phyloP scores from a whole-genome alignment of 2,113 vertebrate species.

The Notothenia rossii region DNA sequence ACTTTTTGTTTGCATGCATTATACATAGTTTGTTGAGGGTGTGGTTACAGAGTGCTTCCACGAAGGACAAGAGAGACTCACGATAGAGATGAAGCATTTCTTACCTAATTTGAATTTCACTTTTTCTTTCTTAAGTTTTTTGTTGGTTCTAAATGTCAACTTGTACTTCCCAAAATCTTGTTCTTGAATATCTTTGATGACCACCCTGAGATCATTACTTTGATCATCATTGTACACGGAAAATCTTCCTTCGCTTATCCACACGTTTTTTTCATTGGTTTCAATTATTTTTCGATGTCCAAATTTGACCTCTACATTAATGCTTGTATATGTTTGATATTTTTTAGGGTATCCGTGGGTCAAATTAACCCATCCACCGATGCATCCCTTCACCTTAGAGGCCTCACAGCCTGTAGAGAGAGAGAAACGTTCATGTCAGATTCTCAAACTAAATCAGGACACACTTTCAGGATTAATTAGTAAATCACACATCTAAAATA shows the following conservation, averaged over 20 bases:
- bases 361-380: conserved; percentile 12
- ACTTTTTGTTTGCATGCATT: too few relatives aligned
- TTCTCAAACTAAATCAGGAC: neutral
- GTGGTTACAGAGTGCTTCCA: neutral
- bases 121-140: fast-evolving
- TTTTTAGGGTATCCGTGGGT: fast-evolving
- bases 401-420: conserved; percentile 18
- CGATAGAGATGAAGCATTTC: neutral
- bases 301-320: fast-evolving
- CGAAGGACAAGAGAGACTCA: neutral
- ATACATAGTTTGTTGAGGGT: neutral
- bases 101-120: neutral
- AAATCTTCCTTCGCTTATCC: fast-evolving
- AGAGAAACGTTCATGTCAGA: conserved; percentile 1
- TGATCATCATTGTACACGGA: neutral
- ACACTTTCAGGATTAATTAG: neutral
- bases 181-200: fast-evolving
- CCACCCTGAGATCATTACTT: neutral
- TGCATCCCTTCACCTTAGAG: neutral
- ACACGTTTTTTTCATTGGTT: fast-evolving
- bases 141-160: neutral
- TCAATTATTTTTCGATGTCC: fast-evolving
- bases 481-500: neutral
- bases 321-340: fast-evolving
- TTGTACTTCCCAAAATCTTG: fast-evolving